Evolutionary conservation across 2,888 invertebrate genomes (phyloP).

Genomic region (Idaea straminata): DNA sequence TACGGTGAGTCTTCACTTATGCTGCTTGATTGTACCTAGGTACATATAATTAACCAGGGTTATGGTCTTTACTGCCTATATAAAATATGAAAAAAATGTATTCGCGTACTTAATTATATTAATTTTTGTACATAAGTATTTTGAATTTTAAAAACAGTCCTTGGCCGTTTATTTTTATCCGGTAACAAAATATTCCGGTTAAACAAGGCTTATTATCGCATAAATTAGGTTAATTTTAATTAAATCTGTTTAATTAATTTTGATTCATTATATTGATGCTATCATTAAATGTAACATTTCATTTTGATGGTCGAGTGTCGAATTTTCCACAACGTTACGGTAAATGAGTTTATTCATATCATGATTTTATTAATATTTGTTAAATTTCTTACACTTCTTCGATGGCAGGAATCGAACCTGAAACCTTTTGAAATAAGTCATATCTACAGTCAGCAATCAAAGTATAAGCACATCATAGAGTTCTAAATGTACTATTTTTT

Average conservation of each 20-base stretch:
- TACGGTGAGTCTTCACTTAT: too few species aligned
- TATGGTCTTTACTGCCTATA: too few species aligned
- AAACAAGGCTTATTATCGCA: neutral
- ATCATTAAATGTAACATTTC: neutral
- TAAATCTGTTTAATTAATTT: neutral
- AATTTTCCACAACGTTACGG: neutral
- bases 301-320: neutral
- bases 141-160: neutral
- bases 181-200: neutral
- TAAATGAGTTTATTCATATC: neutral
- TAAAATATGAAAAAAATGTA: too few species aligned
- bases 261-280: neutral
- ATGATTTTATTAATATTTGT: too few species aligned
- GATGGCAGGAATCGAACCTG: too few species aligned
- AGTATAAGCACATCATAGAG: too few species aligned
- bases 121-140: neutral
- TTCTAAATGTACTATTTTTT: too few species aligned
- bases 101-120: neutral
- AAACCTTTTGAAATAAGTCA: too few species aligned
- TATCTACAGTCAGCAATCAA: too few species aligned
- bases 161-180: neutral
- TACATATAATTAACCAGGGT: too few species aligned
- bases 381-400: too few species aligned
- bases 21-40: too few species aligned
- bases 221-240: neutral